Conservation (phyloP, 2,797 vertebrate species). For the Macrochelys suwanniensis region DNA sequence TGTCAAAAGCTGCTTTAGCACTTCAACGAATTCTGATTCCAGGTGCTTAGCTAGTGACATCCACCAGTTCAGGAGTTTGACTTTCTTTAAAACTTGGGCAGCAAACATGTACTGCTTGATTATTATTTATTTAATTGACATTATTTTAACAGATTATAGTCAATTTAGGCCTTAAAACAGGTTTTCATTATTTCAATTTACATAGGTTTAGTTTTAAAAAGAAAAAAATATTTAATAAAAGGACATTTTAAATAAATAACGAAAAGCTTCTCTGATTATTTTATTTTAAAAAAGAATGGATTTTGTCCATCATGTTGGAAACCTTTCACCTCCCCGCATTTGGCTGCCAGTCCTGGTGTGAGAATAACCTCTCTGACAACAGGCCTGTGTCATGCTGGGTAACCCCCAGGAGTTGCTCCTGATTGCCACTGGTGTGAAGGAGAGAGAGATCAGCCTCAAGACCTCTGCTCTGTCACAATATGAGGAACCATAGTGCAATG, state of each 20-base stretch:
- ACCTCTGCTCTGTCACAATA: background rate
- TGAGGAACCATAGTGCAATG: background rate
- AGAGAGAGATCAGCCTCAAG: background rate
- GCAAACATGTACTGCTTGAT: background rate
- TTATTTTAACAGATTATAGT: background rate
- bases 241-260: background rate
- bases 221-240: background rate
- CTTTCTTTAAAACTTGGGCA: background rate
- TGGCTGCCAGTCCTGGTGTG: background rate
- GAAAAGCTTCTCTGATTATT: background rate
- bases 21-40: background rate
- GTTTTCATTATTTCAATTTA: background rate
- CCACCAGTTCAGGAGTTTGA: background rate
- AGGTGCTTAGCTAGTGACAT: background rate
- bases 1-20: background rate
- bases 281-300: background rate
- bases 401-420: background rate
- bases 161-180: background rate
- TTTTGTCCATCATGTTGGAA: background rate
- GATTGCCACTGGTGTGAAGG: too few relatives aligned
- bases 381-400: background rate
- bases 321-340: background rate
- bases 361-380: background rate
- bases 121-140: background rate
- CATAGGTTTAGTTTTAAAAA: background rate